phyloP scores from a whole-genome alignment of 2,888 invertebrate genomes.

The Ametastegia equiseti region DNA sequence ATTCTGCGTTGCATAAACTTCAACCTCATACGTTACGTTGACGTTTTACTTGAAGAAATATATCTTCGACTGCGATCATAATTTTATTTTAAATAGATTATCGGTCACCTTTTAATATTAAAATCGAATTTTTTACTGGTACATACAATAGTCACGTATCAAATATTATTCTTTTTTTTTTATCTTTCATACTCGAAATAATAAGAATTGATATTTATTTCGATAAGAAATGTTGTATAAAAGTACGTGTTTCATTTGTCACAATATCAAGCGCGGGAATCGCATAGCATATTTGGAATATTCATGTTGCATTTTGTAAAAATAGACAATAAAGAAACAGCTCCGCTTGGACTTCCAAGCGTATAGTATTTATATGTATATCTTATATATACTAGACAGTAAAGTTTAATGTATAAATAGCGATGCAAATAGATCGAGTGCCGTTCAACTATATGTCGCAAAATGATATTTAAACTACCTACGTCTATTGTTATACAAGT shows the following conservation, averaged over 20 bases:
- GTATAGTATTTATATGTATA: background rate
- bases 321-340: background rate
- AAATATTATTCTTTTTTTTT: no score
- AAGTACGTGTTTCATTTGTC: background rate
- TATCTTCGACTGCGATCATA: no score
- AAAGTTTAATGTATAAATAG: constrained; percentile 28
- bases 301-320: background rate
- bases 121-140: no score
- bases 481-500: background rate
- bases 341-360: background rate
- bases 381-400: background rate
- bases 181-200: no score
- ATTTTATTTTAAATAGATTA: no score
- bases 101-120: no score
- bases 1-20: no score
- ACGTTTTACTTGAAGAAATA: no score
- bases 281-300: background rate
- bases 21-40: no score
- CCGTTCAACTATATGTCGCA: background rate
- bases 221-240: no score
- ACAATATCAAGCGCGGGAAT: background rate
- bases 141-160: no score
- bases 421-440: background rate
- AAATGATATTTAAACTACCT: constrained; percentile 1
- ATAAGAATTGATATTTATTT: no score